Conservation (phyloP, 1,140 invertebrate genomes). For the Lepidurus packardi region DNA sequence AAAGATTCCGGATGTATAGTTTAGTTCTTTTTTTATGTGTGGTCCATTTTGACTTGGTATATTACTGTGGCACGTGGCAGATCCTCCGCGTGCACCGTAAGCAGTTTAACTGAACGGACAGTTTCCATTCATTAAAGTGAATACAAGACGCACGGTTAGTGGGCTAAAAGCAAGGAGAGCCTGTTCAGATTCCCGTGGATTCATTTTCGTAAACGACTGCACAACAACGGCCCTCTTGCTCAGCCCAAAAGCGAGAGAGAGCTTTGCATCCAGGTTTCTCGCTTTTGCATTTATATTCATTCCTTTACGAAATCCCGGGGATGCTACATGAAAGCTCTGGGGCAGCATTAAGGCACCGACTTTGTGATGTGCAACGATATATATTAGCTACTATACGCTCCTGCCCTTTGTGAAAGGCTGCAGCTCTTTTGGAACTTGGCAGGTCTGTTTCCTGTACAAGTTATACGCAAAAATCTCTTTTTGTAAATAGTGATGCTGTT, state of each 20-base stretch:
- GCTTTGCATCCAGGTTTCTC: slow-evolving; percentile 14
- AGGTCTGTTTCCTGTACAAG: too few species aligned
- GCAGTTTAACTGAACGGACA: neutral
- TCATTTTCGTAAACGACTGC: slow-evolving; percentile 9
- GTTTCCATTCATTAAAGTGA: slow-evolving; percentile 8
- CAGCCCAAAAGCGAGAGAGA: neutral
- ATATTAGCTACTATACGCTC: neutral
- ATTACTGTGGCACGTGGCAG: neutral
- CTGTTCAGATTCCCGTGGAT: slow-evolving; percentile 11
- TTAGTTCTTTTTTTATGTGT: too few species aligned
- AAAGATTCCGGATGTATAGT: too few species aligned
- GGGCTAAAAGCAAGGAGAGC: slow-evolving; percentile 14
- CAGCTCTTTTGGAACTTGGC: neutral
- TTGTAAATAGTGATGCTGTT: too few species aligned
- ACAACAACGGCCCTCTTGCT: neutral
- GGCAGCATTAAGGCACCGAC: neutral
- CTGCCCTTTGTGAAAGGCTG: neutral
- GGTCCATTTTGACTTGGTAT: neutral
- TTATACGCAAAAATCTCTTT: too few species aligned
- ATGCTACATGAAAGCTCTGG: neutral
- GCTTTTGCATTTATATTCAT: neutral
- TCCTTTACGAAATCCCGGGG: neutral
- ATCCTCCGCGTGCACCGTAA: neutral
- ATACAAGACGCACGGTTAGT: neutral
- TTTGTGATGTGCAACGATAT: neutral